Conservation (phyloP, 2,797 vertebrate species). For the Characodon lateralis region DNA sequence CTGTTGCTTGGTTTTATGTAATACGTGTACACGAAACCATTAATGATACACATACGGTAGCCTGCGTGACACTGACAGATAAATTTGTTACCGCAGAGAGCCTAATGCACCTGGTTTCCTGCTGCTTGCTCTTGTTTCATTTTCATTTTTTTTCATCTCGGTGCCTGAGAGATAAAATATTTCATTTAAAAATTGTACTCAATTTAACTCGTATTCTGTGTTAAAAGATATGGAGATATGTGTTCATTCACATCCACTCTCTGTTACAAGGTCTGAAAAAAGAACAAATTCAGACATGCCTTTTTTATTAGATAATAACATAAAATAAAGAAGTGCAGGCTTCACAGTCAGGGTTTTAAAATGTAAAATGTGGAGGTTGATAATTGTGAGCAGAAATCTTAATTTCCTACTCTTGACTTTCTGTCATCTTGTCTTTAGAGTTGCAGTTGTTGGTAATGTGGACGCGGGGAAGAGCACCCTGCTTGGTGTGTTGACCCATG, state of each 20-base stretch:
- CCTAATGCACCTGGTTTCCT: background rate
- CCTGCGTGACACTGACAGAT: background rate
- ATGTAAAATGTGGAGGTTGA: background rate
- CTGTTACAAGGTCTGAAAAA: background rate
- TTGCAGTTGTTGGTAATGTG: conserved; percentile 97
- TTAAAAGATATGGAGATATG: background rate
- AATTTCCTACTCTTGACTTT: background rate
- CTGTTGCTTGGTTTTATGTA: background rate
- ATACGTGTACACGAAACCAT: background rate
- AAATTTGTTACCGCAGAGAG: background rate
- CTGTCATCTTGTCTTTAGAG: conserved; percentile 75
- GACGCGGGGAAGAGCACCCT: conserved; percentile 97
- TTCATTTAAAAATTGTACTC: background rate
- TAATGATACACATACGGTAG: background rate
- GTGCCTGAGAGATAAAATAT: background rate
- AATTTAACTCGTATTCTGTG: background rate
- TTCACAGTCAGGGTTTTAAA: background rate
- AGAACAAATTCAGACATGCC: background rate
- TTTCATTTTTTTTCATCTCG: background rate
- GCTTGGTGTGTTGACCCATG: conserved; percentile 94
- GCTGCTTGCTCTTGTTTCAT: background rate
- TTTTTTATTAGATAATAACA: background rate
- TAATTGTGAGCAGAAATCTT: background rate
- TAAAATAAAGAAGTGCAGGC: background rate
- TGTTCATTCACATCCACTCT: background rate